Conservation (phyloP, 2,888 invertebrate species). For the Ormyrus pomaceus region DNA sequence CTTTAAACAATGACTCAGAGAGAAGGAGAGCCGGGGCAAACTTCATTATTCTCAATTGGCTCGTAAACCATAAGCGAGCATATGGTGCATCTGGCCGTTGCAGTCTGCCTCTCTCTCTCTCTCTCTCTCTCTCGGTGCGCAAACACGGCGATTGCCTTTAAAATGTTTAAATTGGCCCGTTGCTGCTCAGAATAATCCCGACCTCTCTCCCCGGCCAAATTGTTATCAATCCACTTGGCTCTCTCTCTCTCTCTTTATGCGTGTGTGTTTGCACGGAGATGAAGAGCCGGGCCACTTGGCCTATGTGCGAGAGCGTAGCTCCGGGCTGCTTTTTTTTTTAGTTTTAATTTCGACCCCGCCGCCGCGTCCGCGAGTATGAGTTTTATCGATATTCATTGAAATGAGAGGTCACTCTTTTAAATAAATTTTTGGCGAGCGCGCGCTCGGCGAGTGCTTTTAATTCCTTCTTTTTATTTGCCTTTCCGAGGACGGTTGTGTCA, state of each 20-base stretch:
- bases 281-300: not conserved
- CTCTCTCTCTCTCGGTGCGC: constrained; percentile 9
- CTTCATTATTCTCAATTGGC: constrained; percentile 59
- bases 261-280: not conserved
- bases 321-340: not conserved
- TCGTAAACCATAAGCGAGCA: constrained; percentile 51
- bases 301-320: not conserved
- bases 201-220: constrained; percentile 36
- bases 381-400: constrained; percentile 7
- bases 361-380: not conserved
- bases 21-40: constrained; percentile 35
- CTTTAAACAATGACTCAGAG: constrained; percentile 56
- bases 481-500: not conserved
- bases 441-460: constrained; percentile 5
- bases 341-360: not conserved
- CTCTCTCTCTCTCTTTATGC: not conserved
- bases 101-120: constrained; percentile 4
- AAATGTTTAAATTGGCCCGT: constrained; percentile 53
- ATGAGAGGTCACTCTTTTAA: constrained; percentile 7
- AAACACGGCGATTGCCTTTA: constrained; percentile 47
- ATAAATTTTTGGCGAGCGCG: constrained; percentile 1
- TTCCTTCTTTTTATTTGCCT: constrained; percentile 11
- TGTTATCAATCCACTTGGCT: constrained; percentile 55
- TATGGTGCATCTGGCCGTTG: constrained; percentile 51
- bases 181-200: constrained; percentile 42